These are phyloP conservation scores for Aphis gossypii DNA, from an alignment of 1,140 invertebrate genomes.

Conservation along the genomic window DNA sequence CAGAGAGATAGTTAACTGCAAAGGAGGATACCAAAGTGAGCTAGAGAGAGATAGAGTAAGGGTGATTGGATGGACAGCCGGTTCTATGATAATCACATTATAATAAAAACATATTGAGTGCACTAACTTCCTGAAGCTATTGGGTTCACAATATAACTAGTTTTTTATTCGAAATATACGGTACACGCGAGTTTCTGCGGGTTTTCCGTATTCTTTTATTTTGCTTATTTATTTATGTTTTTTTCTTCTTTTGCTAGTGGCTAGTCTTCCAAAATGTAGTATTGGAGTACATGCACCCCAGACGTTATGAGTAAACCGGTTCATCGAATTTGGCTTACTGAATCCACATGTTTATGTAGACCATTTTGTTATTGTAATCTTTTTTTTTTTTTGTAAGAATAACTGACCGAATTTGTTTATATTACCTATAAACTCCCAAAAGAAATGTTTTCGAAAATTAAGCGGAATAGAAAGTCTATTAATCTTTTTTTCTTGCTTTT, in stretches of 20 bases:
- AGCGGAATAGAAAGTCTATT: not conserved
- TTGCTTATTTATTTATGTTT: not conserved
- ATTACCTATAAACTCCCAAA: not conserved
- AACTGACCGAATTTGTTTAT: not conserved
- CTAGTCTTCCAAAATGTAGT: not conserved
- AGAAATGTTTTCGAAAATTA: not conserved
- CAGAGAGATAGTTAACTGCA: not conserved
- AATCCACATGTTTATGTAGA: not conserved
- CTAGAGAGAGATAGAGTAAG: not conserved
- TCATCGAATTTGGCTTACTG: constrained; percentile 15
- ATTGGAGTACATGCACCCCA: not conserved
- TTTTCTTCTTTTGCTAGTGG: not conserved
- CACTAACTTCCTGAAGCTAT: constrained; percentile 40
- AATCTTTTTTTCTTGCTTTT: not conserved
- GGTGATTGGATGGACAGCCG: constrained; percentile 25
- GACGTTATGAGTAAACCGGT: constrained; percentile 32
- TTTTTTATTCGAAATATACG: constrained; percentile 29
- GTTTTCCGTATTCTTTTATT: not conserved
- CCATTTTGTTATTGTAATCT: not conserved
- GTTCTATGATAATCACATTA: constrained; percentile 46
- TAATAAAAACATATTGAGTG: constrained; percentile 24
- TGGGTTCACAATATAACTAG: constrained; percentile 21
- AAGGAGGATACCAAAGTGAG: not conserved
- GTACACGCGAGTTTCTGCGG: not conserved
- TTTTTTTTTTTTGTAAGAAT: not conserved